A percentile compares a stretch with the other conserved stretches of the same genome.
phyloP scores from a whole-genome alignment of 2,888 invertebrate species.

The Andrena fulva region DNA sequence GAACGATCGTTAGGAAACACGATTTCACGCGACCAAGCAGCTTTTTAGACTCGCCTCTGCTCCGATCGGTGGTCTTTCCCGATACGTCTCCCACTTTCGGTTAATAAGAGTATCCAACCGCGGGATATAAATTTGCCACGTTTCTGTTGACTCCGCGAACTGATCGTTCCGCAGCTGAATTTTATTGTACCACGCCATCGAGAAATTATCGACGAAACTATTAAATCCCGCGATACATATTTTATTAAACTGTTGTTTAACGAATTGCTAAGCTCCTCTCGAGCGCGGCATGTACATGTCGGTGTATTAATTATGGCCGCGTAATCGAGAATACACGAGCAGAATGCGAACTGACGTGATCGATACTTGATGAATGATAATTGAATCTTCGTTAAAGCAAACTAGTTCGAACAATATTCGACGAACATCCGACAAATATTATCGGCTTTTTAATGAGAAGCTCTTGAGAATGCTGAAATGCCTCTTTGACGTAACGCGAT shows the following conservation, averaged over 20 bases:
- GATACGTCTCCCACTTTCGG: not conserved
- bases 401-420: constrained; percentile 4
- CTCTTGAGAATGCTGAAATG: not conserved
- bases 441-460: not conserved
- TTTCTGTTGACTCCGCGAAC: not conserved
- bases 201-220: not conserved
- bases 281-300: not conserved
- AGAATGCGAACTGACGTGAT: constrained; percentile 23
- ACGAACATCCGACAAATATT: not conserved
- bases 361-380: constrained; percentile 17
- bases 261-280: constrained; percentile 15
- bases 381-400: constrained; percentile 5
- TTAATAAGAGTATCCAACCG: not conserved
- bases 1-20: not conserved
- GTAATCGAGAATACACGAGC: constrained; percentile 24
- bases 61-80: too few species aligned
- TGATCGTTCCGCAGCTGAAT: not conserved
- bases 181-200: too few species aligned
- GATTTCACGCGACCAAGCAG: not conserved
- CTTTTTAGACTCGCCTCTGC: not conserved
- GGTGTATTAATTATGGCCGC: constrained; percentile 18
- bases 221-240: not conserved
- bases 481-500: not conserved
- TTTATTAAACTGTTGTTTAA: not conserved
- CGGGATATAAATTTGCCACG: not conserved